These are phyloP conservation scores for Ginglymostoma cirratum DNA, from an alignment of 2,113 vertebrate genomes.

Conservation along the genomic window DNA sequence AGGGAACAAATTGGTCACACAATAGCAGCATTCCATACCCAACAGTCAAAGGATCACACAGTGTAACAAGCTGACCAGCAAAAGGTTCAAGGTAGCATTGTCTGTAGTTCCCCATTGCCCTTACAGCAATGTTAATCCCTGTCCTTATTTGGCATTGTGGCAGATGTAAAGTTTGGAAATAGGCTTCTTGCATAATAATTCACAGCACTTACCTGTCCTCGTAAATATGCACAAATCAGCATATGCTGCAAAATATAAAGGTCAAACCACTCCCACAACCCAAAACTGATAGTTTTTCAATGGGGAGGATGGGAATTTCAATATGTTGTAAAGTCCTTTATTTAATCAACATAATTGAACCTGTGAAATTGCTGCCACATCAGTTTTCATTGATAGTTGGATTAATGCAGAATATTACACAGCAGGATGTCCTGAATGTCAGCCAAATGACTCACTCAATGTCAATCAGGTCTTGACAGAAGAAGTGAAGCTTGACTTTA, in stretches of 20 bases:
- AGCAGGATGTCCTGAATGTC: neutral
- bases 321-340: neutral
- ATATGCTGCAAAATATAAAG: neutral
- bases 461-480: neutral
- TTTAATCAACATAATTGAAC: neutral
- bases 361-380: neutral
- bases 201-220: neutral
- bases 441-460: neutral
- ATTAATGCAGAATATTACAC: neutral
- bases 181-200: neutral
- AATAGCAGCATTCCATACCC: neutral
- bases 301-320: too few relatives aligned
- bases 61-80: neutral
- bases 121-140: neutral
- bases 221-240: neutral
- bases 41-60: neutral
- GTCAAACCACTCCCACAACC: neutral
- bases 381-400: neutral
- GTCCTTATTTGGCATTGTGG: neutral
- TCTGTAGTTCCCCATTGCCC: neutral
- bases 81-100: neutral
- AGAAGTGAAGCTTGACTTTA: neutral
- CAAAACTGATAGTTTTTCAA: neutral
- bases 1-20: neutral
- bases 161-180: neutral